phyloP scores from a whole-genome alignment of 92 coral and sea anemone genomes.

The Parazoanthus swiftii region DNA sequence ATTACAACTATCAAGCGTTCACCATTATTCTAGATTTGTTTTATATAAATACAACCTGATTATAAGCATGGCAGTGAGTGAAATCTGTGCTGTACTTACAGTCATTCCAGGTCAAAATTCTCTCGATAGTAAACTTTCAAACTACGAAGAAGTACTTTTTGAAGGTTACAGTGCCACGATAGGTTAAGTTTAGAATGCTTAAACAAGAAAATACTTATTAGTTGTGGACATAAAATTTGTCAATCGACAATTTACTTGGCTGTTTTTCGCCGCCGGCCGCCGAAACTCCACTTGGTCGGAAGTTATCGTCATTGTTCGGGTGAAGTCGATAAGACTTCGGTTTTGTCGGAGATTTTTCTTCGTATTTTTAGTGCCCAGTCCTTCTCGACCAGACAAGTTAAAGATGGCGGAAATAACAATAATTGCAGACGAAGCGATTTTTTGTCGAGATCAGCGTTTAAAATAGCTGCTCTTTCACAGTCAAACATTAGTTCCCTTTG shows the following conservation, averaged over 20 bases:
- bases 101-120: constrained; percentile 17
- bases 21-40: background rate
- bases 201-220: background rate
- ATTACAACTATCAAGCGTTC: background rate
- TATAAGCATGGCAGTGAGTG: background rate
- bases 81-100: constrained; percentile 26
- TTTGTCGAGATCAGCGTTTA: constrained; percentile 1
- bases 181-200: background rate
- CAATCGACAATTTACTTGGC: background rate
- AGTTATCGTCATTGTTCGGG: background rate
- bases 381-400: background rate
- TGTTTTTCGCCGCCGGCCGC: background rate
- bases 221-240: background rate
- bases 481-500: background rate
- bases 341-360: background rate
- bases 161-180: background rate
- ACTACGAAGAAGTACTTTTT: background rate
- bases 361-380: constrained; percentile 24
- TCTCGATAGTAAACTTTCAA: background rate
- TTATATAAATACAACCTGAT: background rate
- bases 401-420: constrained; percentile 25
- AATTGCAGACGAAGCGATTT: background rate
- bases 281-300: background rate
- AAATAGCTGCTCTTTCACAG: background rate
- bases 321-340: constrained; percentile 8